These are phyloP conservation scores for Microtus ochrogaster DNA, from an alignment of 2,113 vertebrate genomes.

Conservation along the genomic window DNA sequence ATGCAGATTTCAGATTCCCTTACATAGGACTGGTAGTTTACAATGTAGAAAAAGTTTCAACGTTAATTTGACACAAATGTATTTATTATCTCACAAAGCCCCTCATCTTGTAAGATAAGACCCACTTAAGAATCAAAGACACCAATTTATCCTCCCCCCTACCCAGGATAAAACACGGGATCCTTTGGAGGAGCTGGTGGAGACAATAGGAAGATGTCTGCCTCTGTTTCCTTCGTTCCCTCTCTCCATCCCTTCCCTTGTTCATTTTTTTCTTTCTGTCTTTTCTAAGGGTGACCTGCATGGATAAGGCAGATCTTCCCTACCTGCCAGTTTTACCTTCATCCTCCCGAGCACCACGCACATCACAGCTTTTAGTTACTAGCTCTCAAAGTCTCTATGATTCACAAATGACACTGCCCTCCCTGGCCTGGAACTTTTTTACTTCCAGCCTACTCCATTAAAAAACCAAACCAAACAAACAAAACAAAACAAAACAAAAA, in stretches of 20 bases:
- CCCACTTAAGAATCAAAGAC: slow-evolving; percentile 27
- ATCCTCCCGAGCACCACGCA: background rate
- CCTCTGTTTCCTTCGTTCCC: background rate
- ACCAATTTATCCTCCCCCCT: slow-evolving; percentile 17
- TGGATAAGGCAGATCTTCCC: background rate
- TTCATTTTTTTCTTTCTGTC: background rate
- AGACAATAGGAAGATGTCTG: slow-evolving; percentile 1
- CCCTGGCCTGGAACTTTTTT: background rate
- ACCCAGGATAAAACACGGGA: background rate
- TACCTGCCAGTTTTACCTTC: background rate
- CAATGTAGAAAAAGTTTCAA: background rate
- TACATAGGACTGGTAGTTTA: slow-evolving; percentile 34
- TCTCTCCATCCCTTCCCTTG: background rate
- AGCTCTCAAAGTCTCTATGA: background rate
- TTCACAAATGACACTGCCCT: background rate
- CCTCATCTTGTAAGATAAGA: background rate
- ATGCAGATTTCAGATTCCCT: background rate
- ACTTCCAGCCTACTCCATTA: background rate
- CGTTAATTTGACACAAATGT: background rate
- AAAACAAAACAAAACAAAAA: background rate
- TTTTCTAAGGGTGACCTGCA: background rate
- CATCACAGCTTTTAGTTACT: background rate
- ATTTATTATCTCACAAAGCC: slow-evolving; percentile 1
- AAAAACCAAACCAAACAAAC: background rate
- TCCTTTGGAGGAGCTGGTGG: slow-evolving; percentile 23